Percentiles rank a stretch among this genome's conserved stretches.
Evolutionary conservation across 1,140 invertebrate genomes (phyloP).

Genomic region (Trichonephila clavipes): DNA sequence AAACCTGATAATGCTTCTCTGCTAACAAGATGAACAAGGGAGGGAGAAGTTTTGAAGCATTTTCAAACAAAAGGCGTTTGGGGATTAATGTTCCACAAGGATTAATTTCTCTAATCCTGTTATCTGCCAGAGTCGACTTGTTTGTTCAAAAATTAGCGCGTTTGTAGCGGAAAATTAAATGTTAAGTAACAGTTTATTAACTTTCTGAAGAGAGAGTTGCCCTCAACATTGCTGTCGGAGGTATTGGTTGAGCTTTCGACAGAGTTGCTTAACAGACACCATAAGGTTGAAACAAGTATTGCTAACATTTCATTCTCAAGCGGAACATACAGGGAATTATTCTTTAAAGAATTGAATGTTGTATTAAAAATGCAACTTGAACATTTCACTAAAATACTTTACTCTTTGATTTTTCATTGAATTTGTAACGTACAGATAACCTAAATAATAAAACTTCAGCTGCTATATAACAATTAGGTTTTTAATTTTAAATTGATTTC

Average conservation of each 20-base stretch:
- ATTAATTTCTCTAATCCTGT: slow-evolving; percentile 74
- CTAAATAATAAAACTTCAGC: too few relatives aligned
- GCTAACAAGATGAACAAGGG: slow-evolving; percentile 62
- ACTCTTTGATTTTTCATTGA: too few relatives aligned
- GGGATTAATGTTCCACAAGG: slow-evolving; percentile 52
- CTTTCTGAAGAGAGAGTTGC: neutral
- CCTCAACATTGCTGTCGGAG: neutral
- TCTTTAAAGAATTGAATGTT: too few relatives aligned
- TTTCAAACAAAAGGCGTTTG: slow-evolving; percentile 61
- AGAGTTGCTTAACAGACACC: neutral
- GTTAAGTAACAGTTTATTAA: slow-evolving; percentile 59
- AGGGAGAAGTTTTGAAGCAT: slow-evolving; percentile 36
- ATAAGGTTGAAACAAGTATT: too few relatives aligned
- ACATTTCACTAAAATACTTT: too few relatives aligned
- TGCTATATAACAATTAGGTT: too few relatives aligned
- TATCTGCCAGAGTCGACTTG: slow-evolving; percentile 62
- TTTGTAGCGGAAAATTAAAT: slow-evolving; percentile 66
- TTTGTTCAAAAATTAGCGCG: slow-evolving; percentile 65
- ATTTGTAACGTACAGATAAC: too few relatives aligned
- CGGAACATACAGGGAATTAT: too few relatives aligned
- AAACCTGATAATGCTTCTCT: slow-evolving; percentile 45
- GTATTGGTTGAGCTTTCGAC: neutral
- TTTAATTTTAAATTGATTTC: too few relatives aligned
- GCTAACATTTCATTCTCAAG: too few relatives aligned
- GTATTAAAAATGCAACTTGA: too few relatives aligned